Base-by-base conservation (phyloP, 2,888 invertebrate genomes). In the Lepidonotus clava region DNA sequence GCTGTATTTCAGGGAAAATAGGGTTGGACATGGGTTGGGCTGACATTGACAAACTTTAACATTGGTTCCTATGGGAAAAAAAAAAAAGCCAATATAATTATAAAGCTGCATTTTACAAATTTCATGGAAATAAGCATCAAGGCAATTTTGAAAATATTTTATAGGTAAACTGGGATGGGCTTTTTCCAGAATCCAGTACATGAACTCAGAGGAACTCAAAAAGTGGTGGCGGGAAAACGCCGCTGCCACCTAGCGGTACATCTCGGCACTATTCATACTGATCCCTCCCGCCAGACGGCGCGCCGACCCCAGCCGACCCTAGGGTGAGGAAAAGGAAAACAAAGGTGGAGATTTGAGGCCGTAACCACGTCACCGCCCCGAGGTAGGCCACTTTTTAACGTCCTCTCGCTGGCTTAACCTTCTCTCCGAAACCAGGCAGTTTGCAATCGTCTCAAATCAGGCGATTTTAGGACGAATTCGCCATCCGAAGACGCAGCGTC, bases 301-400 rank as follows among this genome's bases (percentile, higher is more conserved):
- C 36, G 21, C 4, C 24, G 6, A 34, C 1, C 0, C 1, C 21
- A 1, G 36, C 14, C 71, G 2, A 6, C 2, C 71, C 38, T 34
- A 34, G 8, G 5, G 71, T 8, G 21, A 71, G 38, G n/a, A 38
- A 71, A 34, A 71, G 36, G 36, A 34, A 71, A 71, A 71, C 71
- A 71, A 71, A 71, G 71, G 71, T 71, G 18, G 34, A 34, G 34
- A 36, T 71, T 71, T 34, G 14, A 14, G 71, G 34, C 71, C 36
- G 18, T 24, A 14, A n/a, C 34, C 14, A 2, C 71, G 21, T 38
- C 38, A 11, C 18, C 36, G n/a, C 38, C 14, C 21, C 71, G 14
- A 71, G 38, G 71, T 71, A 38, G 38, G 38, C 24, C 28, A 11
- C 34, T 36, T 36, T 38, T 71, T 38, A 1, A 18, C 34, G 36